These are phyloP conservation scores for Lithophane socia DNA, from an alignment of 2,888 invertebrate species.

Conservation along the genomic window DNA sequence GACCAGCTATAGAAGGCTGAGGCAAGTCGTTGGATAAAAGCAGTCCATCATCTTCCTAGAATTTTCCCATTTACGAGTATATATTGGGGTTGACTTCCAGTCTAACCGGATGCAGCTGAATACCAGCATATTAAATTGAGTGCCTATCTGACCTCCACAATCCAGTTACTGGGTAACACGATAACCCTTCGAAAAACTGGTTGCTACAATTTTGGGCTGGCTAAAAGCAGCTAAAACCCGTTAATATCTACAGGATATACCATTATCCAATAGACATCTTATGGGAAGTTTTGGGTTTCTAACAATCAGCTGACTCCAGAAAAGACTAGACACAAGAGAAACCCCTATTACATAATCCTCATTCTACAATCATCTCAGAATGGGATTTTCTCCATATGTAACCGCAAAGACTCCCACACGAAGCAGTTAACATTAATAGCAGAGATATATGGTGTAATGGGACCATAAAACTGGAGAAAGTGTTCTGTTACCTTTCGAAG, in stretches of 20 bases:
- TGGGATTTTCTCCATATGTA: slow-evolving; percentile 45
- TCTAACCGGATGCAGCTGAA: too few relatives aligned
- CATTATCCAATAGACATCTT: too few relatives aligned
- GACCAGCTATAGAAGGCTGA: background rate
- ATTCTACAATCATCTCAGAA: slow-evolving; percentile 18
- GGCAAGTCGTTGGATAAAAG: background rate
- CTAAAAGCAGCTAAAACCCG: too few relatives aligned
- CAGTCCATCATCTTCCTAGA: too few relatives aligned
- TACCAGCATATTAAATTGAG: too few relatives aligned
- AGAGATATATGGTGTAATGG: slow-evolving; percentile 43
- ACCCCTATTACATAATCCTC: slow-evolving; percentile 40
- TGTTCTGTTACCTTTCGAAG: slow-evolving; percentile 48
- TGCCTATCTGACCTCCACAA: too few relatives aligned
- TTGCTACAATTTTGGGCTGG: too few relatives aligned
- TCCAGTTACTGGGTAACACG: too few relatives aligned
- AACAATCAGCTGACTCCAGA: background rate
- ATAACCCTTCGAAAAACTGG: too few relatives aligned
- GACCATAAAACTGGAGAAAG: slow-evolving; percentile 58
- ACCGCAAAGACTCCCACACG: slow-evolving; percentile 49
- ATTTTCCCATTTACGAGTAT: too few relatives aligned
- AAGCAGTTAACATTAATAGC: slow-evolving; percentile 31
- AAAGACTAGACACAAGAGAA: background rate
- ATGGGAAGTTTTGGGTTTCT: too few relatives aligned
- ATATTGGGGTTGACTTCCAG: too few relatives aligned
- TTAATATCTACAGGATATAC: background rate